Conservation (phyloP, 2,797 vertebrate genomes). For the Phataginus tricuspis region DNA sequence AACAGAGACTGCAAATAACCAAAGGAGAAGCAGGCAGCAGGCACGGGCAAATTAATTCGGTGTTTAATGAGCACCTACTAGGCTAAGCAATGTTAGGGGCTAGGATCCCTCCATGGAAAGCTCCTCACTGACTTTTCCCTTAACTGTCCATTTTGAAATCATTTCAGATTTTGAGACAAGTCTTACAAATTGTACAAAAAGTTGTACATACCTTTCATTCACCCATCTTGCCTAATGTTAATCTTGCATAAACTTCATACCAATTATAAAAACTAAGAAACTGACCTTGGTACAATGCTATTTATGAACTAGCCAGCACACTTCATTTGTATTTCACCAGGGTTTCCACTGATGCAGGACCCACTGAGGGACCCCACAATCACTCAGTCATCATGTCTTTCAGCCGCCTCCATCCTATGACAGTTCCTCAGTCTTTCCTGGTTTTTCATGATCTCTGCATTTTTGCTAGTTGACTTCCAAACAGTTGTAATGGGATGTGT, state of each 20-base stretch:
- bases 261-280: not conserved
- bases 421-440: not conserved
- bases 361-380: not conserved
- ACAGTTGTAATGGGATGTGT: not conserved
- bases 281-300: not conserved
- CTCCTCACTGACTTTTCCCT: not conserved
- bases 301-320: not conserved
- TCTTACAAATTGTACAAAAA: not conserved
- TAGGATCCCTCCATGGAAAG: not conserved
- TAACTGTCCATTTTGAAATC: not conserved
- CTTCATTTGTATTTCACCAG: not conserved
- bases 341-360: not conserved
- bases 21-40: not conserved
- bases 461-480: not conserved
- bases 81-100: not conserved
- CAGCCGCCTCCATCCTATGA: not conserved
- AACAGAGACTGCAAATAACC: slow-evolving; percentile 23
- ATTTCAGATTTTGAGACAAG: not conserved
- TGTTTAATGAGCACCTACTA: not conserved
- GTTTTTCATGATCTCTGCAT: slow-evolving; percentile 5
- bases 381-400: not conserved
- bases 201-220: not conserved
- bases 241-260: not conserved
- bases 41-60: not conserved
- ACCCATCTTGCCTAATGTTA: not conserved